Conservation (phyloP, 2,888 invertebrate species). For the Mesoligia furuncula region DNA sequence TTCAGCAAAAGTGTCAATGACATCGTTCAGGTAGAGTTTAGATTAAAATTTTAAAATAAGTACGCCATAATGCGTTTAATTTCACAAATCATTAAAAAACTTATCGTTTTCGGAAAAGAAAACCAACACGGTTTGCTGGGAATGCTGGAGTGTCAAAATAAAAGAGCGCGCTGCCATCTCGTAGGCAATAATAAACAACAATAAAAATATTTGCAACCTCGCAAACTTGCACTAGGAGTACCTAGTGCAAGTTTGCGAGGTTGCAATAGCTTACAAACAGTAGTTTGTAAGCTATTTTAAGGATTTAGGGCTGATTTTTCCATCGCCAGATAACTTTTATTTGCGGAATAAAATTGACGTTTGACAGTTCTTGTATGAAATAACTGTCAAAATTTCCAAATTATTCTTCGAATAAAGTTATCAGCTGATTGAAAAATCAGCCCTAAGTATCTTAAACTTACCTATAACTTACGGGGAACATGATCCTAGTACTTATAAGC, state of each 20-base stretch:
- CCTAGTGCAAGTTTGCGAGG: too few relatives aligned
- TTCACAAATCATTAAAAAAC: not conserved
- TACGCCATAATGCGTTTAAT: not conserved
- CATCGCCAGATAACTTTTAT: too few relatives aligned
- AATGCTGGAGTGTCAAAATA: constrained; percentile 18
- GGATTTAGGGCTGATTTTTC: too few relatives aligned
- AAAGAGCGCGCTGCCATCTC: not conserved
- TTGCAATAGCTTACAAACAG: too few relatives aligned
- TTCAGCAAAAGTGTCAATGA: not conserved
- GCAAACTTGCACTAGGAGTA: not conserved
- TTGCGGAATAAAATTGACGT: too few relatives aligned
- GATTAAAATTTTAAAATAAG: too few relatives aligned
- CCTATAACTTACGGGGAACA: not conserved
- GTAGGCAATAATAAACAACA: constrained; percentile 5
- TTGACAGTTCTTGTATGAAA: too few relatives aligned
- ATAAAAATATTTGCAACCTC: constrained; percentile 23
- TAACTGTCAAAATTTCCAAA: too few relatives aligned
- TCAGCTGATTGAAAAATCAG: too few relatives aligned
- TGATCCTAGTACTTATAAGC: not conserved
- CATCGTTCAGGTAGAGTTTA: not conserved
- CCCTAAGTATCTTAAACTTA: not conserved
- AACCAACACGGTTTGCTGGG: not conserved
- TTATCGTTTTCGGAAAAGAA: not conserved
- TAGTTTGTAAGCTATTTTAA: constrained; percentile 3
- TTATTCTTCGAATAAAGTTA: too few relatives aligned